Conservation (phyloP, 64 coral and sea anemone species). For the Platygyra sinensis region DNA sequence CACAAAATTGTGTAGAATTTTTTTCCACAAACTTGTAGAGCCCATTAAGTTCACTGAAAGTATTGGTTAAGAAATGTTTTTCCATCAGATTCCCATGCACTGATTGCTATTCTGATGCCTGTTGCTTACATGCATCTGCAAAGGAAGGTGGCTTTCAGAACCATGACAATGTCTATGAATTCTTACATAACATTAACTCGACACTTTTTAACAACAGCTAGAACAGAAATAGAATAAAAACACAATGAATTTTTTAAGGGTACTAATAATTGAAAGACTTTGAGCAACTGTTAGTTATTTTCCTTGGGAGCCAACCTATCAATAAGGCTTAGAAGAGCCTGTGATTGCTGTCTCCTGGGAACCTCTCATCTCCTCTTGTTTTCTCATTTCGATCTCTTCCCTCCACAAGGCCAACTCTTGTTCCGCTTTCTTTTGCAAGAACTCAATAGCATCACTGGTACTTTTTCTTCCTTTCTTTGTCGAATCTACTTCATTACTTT, state of each 20-base stretch:
- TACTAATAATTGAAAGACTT: neutral
- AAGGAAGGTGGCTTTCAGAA: too few relatives aligned
- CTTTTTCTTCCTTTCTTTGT: slow-evolving; percentile 41
- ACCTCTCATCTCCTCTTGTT: neutral
- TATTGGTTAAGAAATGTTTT: too few relatives aligned
- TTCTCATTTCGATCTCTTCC: slow-evolving; percentile 7
- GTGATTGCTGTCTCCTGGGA: slow-evolving; percentile 31
- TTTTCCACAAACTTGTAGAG: too few relatives aligned
- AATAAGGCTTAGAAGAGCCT: neutral
- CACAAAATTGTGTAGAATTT: too few relatives aligned
- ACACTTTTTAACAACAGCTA: neutral
- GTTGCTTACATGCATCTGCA: too few relatives aligned
- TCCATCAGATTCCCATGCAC: too few relatives aligned
- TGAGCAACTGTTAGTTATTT: neutral
- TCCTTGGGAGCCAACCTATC: slow-evolving; percentile 18
- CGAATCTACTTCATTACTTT: neutral
- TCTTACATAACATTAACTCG: neutral
- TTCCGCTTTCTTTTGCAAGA: slow-evolving; percentile 48
- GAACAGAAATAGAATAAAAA: neutral
- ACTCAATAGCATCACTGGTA: slow-evolving; percentile 43
- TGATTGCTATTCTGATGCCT: too few relatives aligned
- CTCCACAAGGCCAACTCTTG: slow-evolving; percentile 10
- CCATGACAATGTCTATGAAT: neutral
- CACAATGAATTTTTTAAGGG: neutral
- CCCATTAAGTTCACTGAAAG: too few relatives aligned